Evolutionary conservation across 2,888 invertebrate genomes (phyloP).

Genomic region (Synanthedon vespiformis): DNA sequence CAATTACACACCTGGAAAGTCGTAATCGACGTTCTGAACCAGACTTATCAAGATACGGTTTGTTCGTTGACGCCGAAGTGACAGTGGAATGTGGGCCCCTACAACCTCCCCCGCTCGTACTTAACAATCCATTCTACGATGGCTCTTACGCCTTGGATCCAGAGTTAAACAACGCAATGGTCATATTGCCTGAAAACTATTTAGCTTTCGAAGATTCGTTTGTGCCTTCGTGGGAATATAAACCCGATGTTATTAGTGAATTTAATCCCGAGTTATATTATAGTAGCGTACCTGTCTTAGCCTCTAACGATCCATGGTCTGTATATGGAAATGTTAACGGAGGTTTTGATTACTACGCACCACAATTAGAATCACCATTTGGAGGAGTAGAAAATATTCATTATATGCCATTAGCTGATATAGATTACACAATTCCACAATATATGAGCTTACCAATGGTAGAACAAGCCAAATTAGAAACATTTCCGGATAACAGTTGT

Average conservation of each 20-base stretch:
- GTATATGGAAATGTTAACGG: conserved; percentile 41
- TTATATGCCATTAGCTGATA: conserved; percentile 55
- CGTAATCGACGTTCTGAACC: conserved; percentile 53
- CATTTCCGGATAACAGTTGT: conserved; percentile 1
- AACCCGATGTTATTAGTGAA: conserved; percentile 40
- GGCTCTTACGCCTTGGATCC: conserved; percentile 48
- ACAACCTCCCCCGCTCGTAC: conserved; percentile 47
- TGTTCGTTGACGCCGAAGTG: conserved; percentile 52
- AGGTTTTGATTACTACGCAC: conserved; percentile 47
- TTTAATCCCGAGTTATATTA: conserved; percentile 44
- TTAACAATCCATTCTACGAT: conserved; percentile 66
- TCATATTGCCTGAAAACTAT: conserved; percentile 61
- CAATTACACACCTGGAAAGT: conserved; percentile 30
- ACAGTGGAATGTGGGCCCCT: conserved; percentile 39
- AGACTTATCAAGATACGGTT: conserved; percentile 54
- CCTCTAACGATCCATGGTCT: conserved; percentile 60
- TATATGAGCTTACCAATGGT: conserved; percentile 52
- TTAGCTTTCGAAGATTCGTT: conserved; percentile 67
- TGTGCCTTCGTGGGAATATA: conserved; percentile 58
- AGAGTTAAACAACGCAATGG: conserved; percentile 39
- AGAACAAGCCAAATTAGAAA: conserved; percentile 34
- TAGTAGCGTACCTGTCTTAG: conserved; percentile 49
- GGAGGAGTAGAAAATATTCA: conserved; percentile 38
- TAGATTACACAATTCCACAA: conserved; percentile 58
- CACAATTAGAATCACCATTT: conserved; percentile 39